A percentile compares a stretch with the other conserved stretches of the same genome.
These are phyloP conservation scores for Halcyon leucocephala DNA, from an alignment of 2,797 vertebrate species.

Conservation along the genomic window DNA sequence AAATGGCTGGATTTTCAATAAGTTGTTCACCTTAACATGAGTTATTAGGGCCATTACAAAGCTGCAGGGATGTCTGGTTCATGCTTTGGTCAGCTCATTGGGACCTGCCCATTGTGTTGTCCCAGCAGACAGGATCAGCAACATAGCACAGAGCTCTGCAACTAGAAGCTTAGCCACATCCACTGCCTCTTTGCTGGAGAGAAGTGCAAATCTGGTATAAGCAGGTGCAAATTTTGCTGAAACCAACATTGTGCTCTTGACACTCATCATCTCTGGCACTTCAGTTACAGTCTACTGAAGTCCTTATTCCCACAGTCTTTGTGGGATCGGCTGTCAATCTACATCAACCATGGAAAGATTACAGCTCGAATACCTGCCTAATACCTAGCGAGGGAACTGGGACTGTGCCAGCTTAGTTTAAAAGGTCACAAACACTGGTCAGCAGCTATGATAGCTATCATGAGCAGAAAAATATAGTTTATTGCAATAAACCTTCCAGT, in stretches of 20 bases:
- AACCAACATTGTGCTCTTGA: background rate
- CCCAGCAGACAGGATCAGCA: background rate
- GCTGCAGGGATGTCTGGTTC: conserved; percentile 32
- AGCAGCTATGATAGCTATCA: background rate
- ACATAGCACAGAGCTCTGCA: background rate
- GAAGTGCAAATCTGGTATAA: conserved; percentile 43
- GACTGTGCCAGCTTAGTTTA: background rate
- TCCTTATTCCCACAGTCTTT: background rate
- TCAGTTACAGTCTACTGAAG: background rate
- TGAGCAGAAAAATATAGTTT: background rate
- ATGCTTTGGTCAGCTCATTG: conserved; percentile 28
- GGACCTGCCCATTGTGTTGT: background rate
- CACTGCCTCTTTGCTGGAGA: background rate
- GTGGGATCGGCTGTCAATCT: background rate
- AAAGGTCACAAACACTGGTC: background rate
- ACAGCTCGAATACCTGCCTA: background rate
- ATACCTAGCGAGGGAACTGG: background rate
- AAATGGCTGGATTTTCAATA: background rate
- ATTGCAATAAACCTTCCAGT: background rate
- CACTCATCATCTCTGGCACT: background rate
- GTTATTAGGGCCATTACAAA: background rate
- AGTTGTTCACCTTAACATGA: background rate
- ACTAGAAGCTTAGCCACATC: background rate
- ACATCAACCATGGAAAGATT: background rate
- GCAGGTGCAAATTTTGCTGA: conserved; percentile 41